Evolutionary conservation across 2,888 invertebrate genomes (phyloP).

Genomic region (Tenthredo scrophulariae): DNA sequence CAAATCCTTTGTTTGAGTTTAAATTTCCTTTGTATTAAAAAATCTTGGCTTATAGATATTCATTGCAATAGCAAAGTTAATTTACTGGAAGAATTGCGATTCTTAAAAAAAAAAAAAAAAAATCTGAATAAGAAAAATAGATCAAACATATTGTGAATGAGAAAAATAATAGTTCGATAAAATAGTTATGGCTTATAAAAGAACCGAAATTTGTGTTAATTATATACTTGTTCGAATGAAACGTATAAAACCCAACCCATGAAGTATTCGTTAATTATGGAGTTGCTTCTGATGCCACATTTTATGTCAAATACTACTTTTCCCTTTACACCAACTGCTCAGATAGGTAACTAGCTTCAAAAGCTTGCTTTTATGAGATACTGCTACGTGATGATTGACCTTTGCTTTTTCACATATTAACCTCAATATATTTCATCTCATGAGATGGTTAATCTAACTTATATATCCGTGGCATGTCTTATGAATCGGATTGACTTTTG

Average conservation of each 20-base stretch:
- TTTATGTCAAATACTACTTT: slow-evolving; percentile 21
- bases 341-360: background rate
- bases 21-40: background rate
- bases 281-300: slow-evolving; percentile 39
- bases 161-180: background rate
- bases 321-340: background rate
- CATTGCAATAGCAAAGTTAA: background rate
- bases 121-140: background rate
- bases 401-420: background rate
- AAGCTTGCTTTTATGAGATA: slow-evolving; percentile 21
- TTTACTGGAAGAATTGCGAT: background rate
- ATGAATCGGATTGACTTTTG: slow-evolving; percentile 19
- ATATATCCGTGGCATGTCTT: slow-evolving; percentile 9
- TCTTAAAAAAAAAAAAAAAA: background rate
- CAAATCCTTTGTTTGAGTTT: background rate
- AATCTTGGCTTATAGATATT: background rate
- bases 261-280: slow-evolving; percentile 23
- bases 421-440: background rate
- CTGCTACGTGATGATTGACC: background rate
- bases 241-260: background rate
- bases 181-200: background rate
- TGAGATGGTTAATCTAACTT: background rate
- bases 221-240: background rate
- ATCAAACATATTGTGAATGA: slow-evolving; percentile 12
- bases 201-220: background rate